Conservation (phyloP, 2,113 vertebrate genomes). For the Solea senegalensis region DNA sequence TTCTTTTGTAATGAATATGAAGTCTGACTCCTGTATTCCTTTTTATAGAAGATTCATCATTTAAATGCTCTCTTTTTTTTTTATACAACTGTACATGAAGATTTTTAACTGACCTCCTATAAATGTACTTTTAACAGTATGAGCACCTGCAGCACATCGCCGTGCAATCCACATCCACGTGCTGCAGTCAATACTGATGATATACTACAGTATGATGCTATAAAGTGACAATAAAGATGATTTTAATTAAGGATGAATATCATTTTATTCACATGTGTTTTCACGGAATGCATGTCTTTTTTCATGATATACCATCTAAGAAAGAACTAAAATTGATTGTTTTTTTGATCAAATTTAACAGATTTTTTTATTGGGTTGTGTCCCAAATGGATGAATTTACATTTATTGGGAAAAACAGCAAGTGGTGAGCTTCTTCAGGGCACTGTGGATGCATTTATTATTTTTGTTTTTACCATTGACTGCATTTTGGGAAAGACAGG, state of each 20-base stretch:
- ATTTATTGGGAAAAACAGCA: neutral
- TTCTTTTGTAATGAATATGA: constrained; percentile 40
- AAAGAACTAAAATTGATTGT: neutral
- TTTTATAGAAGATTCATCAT: constrained; percentile 57
- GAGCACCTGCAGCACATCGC: constrained; percentile 59
- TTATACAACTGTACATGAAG: constrained; percentile 58
- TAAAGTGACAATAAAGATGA: constrained; percentile 72
- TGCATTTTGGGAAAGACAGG: constrained; percentile 11
- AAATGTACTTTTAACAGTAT: constrained; percentile 50
- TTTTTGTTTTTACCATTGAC: neutral
- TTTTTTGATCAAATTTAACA: no score
- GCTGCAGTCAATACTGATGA: constrained; percentile 62
- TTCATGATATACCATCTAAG: neutral
- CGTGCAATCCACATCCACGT: constrained; percentile 56
- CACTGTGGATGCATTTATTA: constrained; percentile 17
- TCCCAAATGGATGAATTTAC: neutral
- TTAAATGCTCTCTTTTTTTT: constrained; percentile 38
- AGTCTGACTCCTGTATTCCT: constrained; percentile 57
- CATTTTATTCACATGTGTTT: constrained; percentile 43
- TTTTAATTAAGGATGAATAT: constrained; percentile 53
- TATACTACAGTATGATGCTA: constrained; percentile 54
- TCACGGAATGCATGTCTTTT: constrained; percentile 2
- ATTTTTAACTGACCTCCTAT: constrained; percentile 52
- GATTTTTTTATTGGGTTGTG: no score
- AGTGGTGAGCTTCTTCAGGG: neutral